These are phyloP conservation scores for Pandion haliaetus DNA, from an alignment of 2,113 vertebrate species.

Conservation along the genomic window DNA sequence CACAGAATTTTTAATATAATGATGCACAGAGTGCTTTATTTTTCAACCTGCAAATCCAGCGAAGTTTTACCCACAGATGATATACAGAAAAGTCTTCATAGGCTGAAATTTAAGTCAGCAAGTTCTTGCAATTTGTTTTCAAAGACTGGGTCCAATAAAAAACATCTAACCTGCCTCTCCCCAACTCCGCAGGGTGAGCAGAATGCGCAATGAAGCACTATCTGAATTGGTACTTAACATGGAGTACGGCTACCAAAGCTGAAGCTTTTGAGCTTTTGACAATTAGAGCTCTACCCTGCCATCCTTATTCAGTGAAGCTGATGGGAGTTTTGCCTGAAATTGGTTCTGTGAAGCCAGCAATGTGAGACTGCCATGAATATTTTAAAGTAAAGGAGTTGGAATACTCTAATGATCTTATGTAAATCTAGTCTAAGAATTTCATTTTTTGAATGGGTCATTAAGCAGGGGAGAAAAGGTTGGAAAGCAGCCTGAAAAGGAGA, in stretches of 20 bases:
- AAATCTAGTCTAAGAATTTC: constrained; percentile 52
- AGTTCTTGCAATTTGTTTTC: not conserved
- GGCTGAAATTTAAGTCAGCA: not conserved
- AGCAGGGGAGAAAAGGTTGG: constrained; percentile 41
- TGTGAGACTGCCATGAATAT: constrained; percentile 59
- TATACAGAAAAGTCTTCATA: not conserved
- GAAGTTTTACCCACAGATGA: not conserved
- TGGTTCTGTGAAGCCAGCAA: constrained; percentile 47
- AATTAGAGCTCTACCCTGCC: constrained; percentile 32
- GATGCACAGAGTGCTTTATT: not conserved
- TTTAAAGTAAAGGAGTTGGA: constrained; percentile 56
- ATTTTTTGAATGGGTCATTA: constrained; percentile 56
- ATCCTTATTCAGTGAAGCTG: constrained; percentile 10
- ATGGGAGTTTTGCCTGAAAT: constrained; percentile 45
- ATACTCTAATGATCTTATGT: constrained; percentile 56
- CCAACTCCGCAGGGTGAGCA: not conserved
- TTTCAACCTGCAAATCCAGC: not conserved
- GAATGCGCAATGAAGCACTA: not conserved
- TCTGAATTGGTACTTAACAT: not conserved
- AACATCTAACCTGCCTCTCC: not conserved
- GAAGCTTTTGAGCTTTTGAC: constrained; percentile 11
- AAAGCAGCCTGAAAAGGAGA: constrained; percentile 53
- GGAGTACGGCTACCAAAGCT: not conserved
- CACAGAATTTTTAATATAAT: not conserved
- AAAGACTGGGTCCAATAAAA: not conserved